These are phyloP conservation scores for Thamnaconus septentrionalis DNA, from an alignment of 2,113 vertebrate species.

Conservation along the genomic window DNA sequence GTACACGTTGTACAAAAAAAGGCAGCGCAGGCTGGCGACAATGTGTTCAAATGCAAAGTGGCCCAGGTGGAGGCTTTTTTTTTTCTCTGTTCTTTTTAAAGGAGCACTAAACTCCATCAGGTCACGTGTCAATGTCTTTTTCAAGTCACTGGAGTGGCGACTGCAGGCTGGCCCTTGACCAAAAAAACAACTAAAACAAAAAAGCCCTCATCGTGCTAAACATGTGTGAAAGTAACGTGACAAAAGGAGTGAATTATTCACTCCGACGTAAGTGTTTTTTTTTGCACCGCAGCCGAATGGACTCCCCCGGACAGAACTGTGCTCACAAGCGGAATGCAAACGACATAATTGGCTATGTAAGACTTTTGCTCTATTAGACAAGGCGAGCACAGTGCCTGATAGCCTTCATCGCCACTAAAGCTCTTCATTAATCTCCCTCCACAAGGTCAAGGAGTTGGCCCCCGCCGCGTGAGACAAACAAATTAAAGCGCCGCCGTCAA, in stretches of 20 bases:
- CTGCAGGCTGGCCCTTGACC: too few relatives aligned
- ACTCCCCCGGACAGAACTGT: slow-evolving; percentile 34
- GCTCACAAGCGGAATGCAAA: slow-evolving; percentile 58
- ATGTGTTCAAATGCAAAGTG: slow-evolving; percentile 14
- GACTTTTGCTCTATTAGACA: slow-evolving; percentile 64
- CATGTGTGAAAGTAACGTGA: too few relatives aligned
- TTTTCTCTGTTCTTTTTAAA: slow-evolving; percentile 2
- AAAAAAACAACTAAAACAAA: too few relatives aligned
- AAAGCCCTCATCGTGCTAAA: too few relatives aligned
- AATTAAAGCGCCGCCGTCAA: slow-evolving; percentile 54
- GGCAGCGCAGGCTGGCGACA: slow-evolving; percentile 31
- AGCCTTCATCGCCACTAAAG: slow-evolving; percentile 69
- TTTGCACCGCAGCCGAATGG: too few relatives aligned
- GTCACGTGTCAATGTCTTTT: too few relatives aligned
- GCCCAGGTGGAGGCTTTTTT: background rate
- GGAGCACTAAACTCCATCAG: background rate
- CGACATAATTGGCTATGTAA: slow-evolving; percentile 68
- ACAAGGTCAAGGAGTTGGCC: slow-evolving; percentile 64
- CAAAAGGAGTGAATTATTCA: too few relatives aligned
- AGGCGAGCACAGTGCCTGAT: slow-evolving; percentile 56
- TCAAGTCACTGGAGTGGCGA: too few relatives aligned
- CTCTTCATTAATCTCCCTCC: slow-evolving; percentile 75
- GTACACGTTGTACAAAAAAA: slow-evolving; percentile 47
- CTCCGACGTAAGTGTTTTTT: too few relatives aligned
- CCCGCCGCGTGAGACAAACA: slow-evolving; percentile 61